Evolutionary conservation across 2,113 vertebrate genomes (phyloP), one percentile per base, ranked within the genome.

Genomic region (Poeciliopsis turrubarensis): DNA sequence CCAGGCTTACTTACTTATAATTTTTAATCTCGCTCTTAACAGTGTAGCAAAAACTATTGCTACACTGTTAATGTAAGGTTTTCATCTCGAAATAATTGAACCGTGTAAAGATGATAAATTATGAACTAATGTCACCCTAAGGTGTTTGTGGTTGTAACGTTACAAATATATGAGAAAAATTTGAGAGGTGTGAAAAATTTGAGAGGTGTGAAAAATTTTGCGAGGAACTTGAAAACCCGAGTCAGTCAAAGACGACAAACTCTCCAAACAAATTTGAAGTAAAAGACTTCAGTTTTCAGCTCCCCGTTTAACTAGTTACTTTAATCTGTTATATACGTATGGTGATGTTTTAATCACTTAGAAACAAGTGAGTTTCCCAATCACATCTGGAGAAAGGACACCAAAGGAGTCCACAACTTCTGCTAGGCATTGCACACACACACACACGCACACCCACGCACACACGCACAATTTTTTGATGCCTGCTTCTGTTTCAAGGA

Each of bases 401-500:
- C 44, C 15, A 47, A 19, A 19, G 44, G 17, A 7, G 17, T 19
- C 15, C 44, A 47, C 1, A 47, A 47, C 1, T 15, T 47, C 17
- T 47, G 44, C 17, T 47, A 47, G 44, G 17, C 44, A 19, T 47
- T 19, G 17, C 44, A 60, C 31, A 47, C 15, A 30, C 71, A 19
- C 60, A 31, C 30, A 31, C 4, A 31, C 30, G 4, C 29, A 0
- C 29, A 2, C 29, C 1, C 29, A 29, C 29, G 3, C 29, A 61
- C 15, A 30, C 71, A 19, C 60, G 4, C 30, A 31, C 30, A 31
- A 3, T 2, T 34, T 8, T 51, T 19, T 10, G 57, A 26, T 25
- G 39, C 73, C 68, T 60, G 12, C 63, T 62, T 86, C 65, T 70
- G 30, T 75, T 69, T 72, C 70, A 75, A 73, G 83, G 87, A 82